A percentile compares a stretch with the other conserved stretches of the same genome.
Evolutionary conservation across 30 jellyfish, hydroid and myxozoan genomes (phyloP).

Genomic region (Hydractinia echinata): DNA sequence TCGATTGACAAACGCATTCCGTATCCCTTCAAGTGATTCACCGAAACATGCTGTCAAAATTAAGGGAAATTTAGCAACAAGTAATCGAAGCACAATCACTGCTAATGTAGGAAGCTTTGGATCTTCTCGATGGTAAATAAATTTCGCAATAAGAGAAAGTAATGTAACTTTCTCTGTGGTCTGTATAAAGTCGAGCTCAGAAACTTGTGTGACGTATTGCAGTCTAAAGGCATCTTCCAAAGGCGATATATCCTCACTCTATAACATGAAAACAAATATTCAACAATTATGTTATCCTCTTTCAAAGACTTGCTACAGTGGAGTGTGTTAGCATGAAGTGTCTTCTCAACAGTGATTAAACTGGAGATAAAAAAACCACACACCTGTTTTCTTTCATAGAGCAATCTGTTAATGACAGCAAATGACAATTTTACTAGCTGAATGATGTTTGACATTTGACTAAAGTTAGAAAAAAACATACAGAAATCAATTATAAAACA

Average conservation of each 20-base stretch:
- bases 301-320: background rate
- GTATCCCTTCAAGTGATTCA: conserved; percentile 36
- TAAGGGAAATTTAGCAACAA: conserved; percentile 28
- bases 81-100: conserved; percentile 43
- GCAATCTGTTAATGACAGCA: conserved; percentile 57
- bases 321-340: too few relatives aligned
- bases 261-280: background rate
- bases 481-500: background rate
- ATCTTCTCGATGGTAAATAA: conserved; percentile 59
- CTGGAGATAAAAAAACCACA: background rate
- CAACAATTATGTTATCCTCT: too few relatives aligned
- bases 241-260: conserved; percentile 41
- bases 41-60: conserved; percentile 66
- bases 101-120: conserved; percentile 78
- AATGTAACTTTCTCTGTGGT: conserved; percentile 33
- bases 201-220: conserved; percentile 30
- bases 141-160: conserved; percentile 61
- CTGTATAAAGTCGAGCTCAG: conserved; percentile 29
- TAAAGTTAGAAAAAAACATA: background rate
- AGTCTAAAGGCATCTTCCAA: conserved; percentile 51
- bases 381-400: conserved; percentile 32
- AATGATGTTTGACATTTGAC: conserved; percentile 20
- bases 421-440: conserved; percentile 58
- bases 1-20: conserved; percentile 52
- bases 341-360: too few relatives aligned